phyloP scores from a whole-genome alignment of 2,797 vertebrate species.

The Pempheris klunzingeri region DNA sequence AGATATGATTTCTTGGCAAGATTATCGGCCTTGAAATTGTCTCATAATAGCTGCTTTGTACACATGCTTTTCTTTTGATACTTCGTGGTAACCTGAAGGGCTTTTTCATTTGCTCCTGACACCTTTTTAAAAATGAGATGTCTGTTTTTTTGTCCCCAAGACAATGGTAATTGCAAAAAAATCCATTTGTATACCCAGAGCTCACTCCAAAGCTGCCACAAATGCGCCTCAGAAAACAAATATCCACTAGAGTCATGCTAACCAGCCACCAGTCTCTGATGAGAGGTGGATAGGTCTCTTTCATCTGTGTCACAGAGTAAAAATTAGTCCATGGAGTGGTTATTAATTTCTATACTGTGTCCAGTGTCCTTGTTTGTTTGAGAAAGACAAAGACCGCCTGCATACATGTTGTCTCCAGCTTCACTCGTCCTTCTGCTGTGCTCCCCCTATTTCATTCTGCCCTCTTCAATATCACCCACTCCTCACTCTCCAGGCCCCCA shows the following conservation, averaged over 20 bases:
- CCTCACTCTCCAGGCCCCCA: constrained; percentile 64
- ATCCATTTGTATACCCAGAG: constrained; percentile 51
- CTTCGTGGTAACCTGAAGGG: constrained; percentile 40
- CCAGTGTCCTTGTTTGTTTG: constrained; percentile 78
- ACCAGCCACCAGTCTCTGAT: constrained; percentile 63
- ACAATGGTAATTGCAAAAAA: constrained; percentile 60
- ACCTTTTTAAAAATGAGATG: constrained; percentile 57
- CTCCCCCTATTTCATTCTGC: constrained; percentile 49
- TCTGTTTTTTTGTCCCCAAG: constrained; percentile 58
- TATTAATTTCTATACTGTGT: constrained; percentile 76
- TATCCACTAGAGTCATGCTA: constrained; percentile 60
- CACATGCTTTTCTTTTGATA: constrained; percentile 22
- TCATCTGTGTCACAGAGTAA: constrained; percentile 67
- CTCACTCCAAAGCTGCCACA: constrained; percentile 54
- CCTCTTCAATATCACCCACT: constrained; percentile 61
- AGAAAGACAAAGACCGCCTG: constrained; percentile 80
- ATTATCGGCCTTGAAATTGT: background rate
- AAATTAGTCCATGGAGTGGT: constrained; percentile 71
- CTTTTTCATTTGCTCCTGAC: constrained; percentile 61
- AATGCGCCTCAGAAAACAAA: constrained; percentile 70
- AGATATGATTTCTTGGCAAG: background rate
- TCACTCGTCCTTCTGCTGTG: constrained; percentile 49
- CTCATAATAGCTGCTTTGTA: constrained; percentile 15
- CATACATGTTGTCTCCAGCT: constrained; percentile 52
- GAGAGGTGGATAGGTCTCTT: constrained; percentile 72